Evolutionary conservation across 2,113 vertebrate species (phyloP), one percentile per base, ranked within the genome.

Genomic region (Dasyornis broadbenti): DNA sequence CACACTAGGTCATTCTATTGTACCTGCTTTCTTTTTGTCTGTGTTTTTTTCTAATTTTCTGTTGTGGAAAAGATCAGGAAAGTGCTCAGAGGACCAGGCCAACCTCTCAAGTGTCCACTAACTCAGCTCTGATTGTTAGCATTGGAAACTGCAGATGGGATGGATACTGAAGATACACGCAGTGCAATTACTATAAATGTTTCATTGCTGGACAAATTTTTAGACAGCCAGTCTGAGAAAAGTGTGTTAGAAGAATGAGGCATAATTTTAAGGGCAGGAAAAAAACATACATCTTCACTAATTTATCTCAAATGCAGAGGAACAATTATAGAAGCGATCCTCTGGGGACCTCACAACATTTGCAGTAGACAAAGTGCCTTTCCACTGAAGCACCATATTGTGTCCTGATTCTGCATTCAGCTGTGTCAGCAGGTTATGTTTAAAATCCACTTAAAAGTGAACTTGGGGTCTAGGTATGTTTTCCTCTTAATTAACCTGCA

Each of bases 401-500:
- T 27, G 64, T 79, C 92, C 64, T 76, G 54, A 77, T 71, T 82
- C 77, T 59, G 50, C 50, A 80, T 93, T 89, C 70, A 84, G 52
- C 80, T 60, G 71, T 91, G 76, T 93, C 88, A 91, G 80, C 54
- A 91, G 72, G 59, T 68, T 94, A n/a, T 66, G 64, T 91, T 87
- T 87, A 94, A 97, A 93, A 69, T 45, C 40, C 60, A 59, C n/a
- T 92, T 91, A 82, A 91, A 54, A 68, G 35, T 79, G 95, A 97
- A 95, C 73, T 94, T 89, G 78, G 35, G 50, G 71, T 94, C 86
- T 96, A 94, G 75, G 77, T 96, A 95, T 88, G 39, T 95, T 94
- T 97, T 97, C 84, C 56, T 97, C 89, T 95, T 97, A 98, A 97
- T 98, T 98, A 98, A 97, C 90, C 90, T 92, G 30, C 72, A 71